Conservation (phyloP, 2,113 vertebrate genomes). For the Sapayoa aenigma region DNA sequence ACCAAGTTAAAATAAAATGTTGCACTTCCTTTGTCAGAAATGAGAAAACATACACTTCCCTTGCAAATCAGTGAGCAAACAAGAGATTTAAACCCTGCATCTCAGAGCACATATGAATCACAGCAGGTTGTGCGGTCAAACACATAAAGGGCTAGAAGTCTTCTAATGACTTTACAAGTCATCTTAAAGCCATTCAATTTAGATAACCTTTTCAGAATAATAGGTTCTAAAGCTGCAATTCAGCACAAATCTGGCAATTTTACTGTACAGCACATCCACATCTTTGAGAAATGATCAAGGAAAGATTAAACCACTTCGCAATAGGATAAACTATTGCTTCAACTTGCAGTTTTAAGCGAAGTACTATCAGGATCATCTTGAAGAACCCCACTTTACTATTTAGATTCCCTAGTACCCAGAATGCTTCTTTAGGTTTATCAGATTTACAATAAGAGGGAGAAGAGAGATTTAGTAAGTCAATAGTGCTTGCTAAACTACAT, state of each 20-base stretch:
- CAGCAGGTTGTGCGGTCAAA: not conserved
- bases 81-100: not conserved
- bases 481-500: slow-evolving; percentile 67
- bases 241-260: slow-evolving; percentile 62
- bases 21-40: not conserved
- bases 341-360: slow-evolving; percentile 50
- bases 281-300: slow-evolving; percentile 56
- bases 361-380: slow-evolving; percentile 50
- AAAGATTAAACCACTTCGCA: slow-evolving; percentile 63
- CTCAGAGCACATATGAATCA: not conserved
- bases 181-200: slow-evolving; percentile 42
- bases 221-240: slow-evolving; percentile 56
- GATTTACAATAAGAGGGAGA: slow-evolving; percentile 65
- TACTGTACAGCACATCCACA: slow-evolving; percentile 44
- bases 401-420: slow-evolving; percentile 56
- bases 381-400: slow-evolving; percentile 54
- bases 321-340: slow-evolving; percentile 61
- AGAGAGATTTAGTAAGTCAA: slow-evolving; percentile 69
- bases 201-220: slow-evolving; percentile 66
- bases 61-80: not conserved
- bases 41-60: not conserved
- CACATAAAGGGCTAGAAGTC: slow-evolving; percentile 18
- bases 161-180: slow-evolving; percentile 59
- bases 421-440: slow-evolving; percentile 60
- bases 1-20: not conserved